These are phyloP conservation scores for Ypsolopha scabrella DNA, from an alignment of 2,888 invertebrate species.

Conservation along the genomic window DNA sequence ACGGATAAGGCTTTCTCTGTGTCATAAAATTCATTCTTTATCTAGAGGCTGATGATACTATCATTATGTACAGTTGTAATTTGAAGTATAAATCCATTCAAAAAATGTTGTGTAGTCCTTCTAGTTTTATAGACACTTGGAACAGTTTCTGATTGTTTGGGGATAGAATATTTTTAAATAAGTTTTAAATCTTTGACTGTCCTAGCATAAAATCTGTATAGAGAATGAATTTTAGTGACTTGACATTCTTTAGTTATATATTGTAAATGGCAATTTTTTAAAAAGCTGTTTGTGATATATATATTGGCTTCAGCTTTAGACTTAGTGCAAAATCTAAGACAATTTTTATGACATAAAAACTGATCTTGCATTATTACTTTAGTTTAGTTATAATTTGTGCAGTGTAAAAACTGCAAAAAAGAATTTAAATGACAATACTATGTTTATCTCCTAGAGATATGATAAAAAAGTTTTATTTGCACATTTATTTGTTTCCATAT, in stretches of 20 bases:
- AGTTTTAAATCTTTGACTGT: constrained; percentile 62
- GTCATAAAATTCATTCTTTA: constrained; percentile 48
- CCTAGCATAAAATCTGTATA: constrained; percentile 49
- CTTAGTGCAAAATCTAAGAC: constrained; percentile 10
- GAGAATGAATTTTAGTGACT: constrained; percentile 57
- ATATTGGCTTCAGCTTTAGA: constrained; percentile 31
- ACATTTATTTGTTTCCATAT: constrained; percentile 18
- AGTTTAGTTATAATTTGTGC: constrained; percentile 22
- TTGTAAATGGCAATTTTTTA: constrained; percentile 29
- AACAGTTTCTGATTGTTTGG: constrained; percentile 35
- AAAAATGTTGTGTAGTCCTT: constrained; percentile 43
- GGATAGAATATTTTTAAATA: constrained; percentile 58
- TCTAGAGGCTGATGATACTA: constrained; percentile 29
- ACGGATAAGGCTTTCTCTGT: constrained; percentile 72
- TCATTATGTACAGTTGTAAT: constrained; percentile 60
- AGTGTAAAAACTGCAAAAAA: constrained; percentile 15
- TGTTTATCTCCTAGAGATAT: constrained; percentile 35
- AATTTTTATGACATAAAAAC: not conserved
- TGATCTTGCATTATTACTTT: constrained; percentile 6
- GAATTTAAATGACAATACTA: constrained; percentile 35
- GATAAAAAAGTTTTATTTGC: constrained; percentile 22
- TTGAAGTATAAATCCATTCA: constrained; percentile 54
- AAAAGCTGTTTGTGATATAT: constrained; percentile 58
- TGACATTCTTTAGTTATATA: constrained; percentile 23
- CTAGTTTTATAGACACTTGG: constrained; percentile 45